Evolutionary conservation across 2,888 invertebrate genomes (phyloP), one percentile per base, ranked within the genome.

Genomic region (Bellardia bayeri): DNA sequence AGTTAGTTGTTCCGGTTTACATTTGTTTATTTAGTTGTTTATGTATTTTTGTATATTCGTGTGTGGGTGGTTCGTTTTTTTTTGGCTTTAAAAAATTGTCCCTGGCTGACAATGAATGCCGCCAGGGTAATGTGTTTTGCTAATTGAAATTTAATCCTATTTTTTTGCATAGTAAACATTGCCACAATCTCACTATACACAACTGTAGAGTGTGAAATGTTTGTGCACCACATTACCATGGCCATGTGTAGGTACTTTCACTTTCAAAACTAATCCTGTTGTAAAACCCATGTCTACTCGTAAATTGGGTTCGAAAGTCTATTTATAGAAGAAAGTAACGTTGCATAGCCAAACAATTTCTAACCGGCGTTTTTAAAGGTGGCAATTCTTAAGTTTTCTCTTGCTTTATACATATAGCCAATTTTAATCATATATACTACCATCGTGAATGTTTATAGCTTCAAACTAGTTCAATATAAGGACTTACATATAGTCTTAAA

Each of bases 81-180:
- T 71, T 63, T 54, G 45, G 45, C 45, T 61, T 45, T 81, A 9
- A n/a, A 8, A 16, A 51, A 42, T 7, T 49, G 30, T n/a, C 40
- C 78, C 75, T 40, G 9, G 37, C 64, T 51, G 4, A 9, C 9
- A 40, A 63, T 13, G n/a, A 45, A 2, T 68, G 58, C 30, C 23
- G n/a, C 8, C 56, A 56, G 23, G 56, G 9, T 23, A 69, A 64
- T 80, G 78, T 81, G 85, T 74, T 88, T 86, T 78, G 86, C 82
- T 87, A 87, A 87, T 88, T 86, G 87, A 87, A 87, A 81, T 74
- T 86, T 84, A 88, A 88, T 88, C 83, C 88, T 58, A 72, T 68
- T 37, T 6, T 37, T 37, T 37, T 37, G 37, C 6, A 37, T 45
- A 45, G 2, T 13, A 45, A 61, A 74, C 68, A 54, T 61, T 58